These are phyloP conservation scores for Lymantria dispar DNA, from an alignment of 2,888 invertebrate genomes.

Conservation along the genomic window DNA sequence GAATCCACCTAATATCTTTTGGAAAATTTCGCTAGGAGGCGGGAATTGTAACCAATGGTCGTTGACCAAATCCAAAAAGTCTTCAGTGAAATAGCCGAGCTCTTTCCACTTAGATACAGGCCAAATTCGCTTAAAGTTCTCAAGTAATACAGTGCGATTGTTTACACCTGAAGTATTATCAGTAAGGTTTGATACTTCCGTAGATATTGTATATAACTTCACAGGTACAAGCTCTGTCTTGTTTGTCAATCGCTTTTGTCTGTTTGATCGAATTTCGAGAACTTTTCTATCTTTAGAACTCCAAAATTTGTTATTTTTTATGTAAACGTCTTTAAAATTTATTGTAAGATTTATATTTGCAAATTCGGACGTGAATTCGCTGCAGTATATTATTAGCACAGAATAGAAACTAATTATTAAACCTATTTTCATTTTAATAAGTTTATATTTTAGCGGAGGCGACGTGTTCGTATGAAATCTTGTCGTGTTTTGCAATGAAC, in stretches of 20 bases:
- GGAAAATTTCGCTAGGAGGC: slow-evolving; percentile 82
- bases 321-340: neutral
- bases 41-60: slow-evolving; percentile 87
- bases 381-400: slow-evolving; percentile 43
- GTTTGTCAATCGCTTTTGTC: slow-evolving; percentile 33
- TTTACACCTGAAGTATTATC: slow-evolving; percentile 37
- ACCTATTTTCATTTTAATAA: slow-evolving; percentile 48
- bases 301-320: neutral
- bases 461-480: slow-evolving; percentile 58
- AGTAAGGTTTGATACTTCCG: slow-evolving; percentile 31
- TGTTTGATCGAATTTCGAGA: slow-evolving; percentile 29
- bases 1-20: slow-evolving; percentile 83
- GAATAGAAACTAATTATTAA: slow-evolving; percentile 39
- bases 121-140: slow-evolving; percentile 63
- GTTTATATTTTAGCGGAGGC: slow-evolving; percentile 22
- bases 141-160: slow-evolving; percentile 50
- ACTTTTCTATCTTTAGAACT: slow-evolving; percentile 10
- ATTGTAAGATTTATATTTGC: slow-evolving; percentile 5
- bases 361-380: slow-evolving; percentile 28
- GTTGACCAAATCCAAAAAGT: slow-evolving; percentile 84
- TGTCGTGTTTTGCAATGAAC: slow-evolving; percentile 47
- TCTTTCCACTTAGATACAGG: slow-evolving; percentile 76
- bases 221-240: slow-evolving; percentile 23
- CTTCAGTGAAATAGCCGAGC: slow-evolving; percentile 80
- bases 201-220: slow-evolving; percentile 28